A percentile compares a stretch with the other conserved stretches of the same genome.
phyloP scores from a whole-genome alignment of 2,113 vertebrate species.

The Oreochromis tanganicae region DNA sequence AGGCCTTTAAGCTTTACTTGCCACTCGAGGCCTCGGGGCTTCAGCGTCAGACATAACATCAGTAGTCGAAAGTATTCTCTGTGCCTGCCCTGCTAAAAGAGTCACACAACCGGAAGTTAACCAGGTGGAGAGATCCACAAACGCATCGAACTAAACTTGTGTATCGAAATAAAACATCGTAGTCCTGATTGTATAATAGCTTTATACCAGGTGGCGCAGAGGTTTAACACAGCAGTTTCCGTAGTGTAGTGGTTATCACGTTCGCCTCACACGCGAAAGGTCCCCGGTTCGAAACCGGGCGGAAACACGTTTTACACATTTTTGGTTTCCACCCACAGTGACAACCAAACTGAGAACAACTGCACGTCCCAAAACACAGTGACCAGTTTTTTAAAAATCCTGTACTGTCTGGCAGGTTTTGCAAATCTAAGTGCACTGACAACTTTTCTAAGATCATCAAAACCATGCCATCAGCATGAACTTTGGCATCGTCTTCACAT shows the following conservation, averaged over 20 bases:
- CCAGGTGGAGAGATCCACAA: not conserved
- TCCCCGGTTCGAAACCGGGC: constrained; percentile 90
- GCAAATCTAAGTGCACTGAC: not conserved
- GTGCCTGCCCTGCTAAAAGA: not conserved
- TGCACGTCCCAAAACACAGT: not conserved
- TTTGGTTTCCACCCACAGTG: not conserved
- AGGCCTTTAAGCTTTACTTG: not conserved
- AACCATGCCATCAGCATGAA: not conserved
- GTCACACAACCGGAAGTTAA: not conserved
- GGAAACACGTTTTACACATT: constrained; percentile 70
- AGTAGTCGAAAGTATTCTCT: not conserved
- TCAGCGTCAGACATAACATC: not conserved
- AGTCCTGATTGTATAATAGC: not conserved
- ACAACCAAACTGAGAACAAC: not conserved
- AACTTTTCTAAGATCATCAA: not conserved
- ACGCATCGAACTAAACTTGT: not conserved
- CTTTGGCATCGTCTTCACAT: not conserved
- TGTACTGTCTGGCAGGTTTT: not conserved
- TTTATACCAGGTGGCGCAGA: fast-evolving
- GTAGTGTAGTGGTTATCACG: constrained; percentile 96
- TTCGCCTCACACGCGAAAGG: constrained; percentile 92
- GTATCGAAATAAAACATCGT: fast-evolving
- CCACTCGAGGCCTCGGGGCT: not conserved
- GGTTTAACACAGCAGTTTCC: constrained; percentile 47
- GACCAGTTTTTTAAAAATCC: not conserved